Evolutionary conservation across 2,113 vertebrate genomes (phyloP).

Genomic region (Dunckerocampus dactyliophorus): DNA sequence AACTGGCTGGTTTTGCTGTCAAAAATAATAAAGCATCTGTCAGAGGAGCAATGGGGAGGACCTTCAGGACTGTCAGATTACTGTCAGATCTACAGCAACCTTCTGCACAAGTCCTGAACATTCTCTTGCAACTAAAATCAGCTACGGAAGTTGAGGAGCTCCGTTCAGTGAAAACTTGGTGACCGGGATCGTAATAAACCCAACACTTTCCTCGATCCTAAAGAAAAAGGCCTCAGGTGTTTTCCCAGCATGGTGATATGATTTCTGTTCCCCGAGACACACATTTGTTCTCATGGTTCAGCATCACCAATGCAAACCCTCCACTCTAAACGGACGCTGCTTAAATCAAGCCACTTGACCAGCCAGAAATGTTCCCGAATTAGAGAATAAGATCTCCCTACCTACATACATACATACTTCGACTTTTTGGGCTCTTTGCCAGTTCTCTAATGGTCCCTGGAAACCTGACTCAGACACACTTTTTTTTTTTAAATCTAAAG

Average conservation of each 20-base stretch:
- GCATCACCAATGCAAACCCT: slow-evolving; percentile 8
- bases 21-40: slow-evolving; percentile 77
- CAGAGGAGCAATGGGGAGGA: slow-evolving; percentile 56
- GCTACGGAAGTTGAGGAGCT: slow-evolving; percentile 51
- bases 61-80: slow-evolving; percentile 51
- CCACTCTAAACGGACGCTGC: slow-evolving; percentile 18
- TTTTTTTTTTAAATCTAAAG: neutral
- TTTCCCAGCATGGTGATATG: slow-evolving; percentile 8
- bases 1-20: slow-evolving; percentile 61
- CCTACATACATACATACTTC: slow-evolving; percentile 7
- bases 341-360: slow-evolving; percentile 21
- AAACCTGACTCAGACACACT: neutral
- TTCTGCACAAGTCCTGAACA: slow-evolving; percentile 51
- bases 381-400: slow-evolving; percentile 32
- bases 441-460: slow-evolving; percentile 3
- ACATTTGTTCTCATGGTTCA: slow-evolving; percentile 16
- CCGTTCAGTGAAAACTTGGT: slow-evolving; percentile 35
- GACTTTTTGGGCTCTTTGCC: slow-evolving; percentile 8
- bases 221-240: slow-evolving; percentile 26
- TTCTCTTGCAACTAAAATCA: slow-evolving; percentile 26
- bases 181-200: slow-evolving; percentile 51
- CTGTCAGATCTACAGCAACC: slow-evolving; percentile 57
- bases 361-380: slow-evolving; percentile 40
- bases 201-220: slow-evolving; percentile 11
- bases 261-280: slow-evolving; percentile 11